These are phyloP conservation scores for Alsophila aescularia DNA, from an alignment of 2,888 invertebrate species.

Conservation along the genomic window DNA sequence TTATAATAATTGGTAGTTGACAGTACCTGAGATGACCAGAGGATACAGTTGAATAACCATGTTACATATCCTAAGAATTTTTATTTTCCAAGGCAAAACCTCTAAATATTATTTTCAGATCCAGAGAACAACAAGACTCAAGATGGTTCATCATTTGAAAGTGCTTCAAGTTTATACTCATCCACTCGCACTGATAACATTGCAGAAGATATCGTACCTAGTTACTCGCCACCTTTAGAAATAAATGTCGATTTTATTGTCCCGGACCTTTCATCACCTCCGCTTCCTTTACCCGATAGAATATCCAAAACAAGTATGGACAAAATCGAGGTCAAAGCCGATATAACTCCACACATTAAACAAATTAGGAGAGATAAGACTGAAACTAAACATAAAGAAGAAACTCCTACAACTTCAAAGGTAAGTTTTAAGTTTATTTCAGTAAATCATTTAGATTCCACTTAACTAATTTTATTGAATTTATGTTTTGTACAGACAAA, in stretches of 20 bases:
- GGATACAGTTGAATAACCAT: too few relatives aligned
- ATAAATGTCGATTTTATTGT: conserved; percentile 79
- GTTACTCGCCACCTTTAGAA: conserved; percentile 84
- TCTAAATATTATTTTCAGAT: conserved; percentile 62
- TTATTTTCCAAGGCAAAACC: neutral
- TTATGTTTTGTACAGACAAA: conserved; percentile 53
- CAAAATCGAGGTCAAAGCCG: conserved; percentile 74
- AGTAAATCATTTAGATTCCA: neutral
- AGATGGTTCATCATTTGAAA: conserved; percentile 94
- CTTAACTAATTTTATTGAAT: neutral
- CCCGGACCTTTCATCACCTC: conserved; percentile 74
- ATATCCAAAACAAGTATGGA: conserved; percentile 64
- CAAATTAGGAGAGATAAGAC: conserved; percentile 78
- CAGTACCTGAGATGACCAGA: too few relatives aligned
- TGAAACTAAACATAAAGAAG: conserved; percentile 73
- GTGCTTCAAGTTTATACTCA: conserved; percentile 92
- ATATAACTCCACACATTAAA: conserved; percentile 65
- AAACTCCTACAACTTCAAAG: conserved; percentile 56
- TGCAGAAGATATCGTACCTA: conserved; percentile 86
- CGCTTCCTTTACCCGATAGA: conserved; percentile 74
- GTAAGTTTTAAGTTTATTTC: conserved; percentile 34
- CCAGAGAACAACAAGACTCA: conserved; percentile 85
- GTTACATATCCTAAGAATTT: too few relatives aligned
- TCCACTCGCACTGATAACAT: conserved; percentile 89
- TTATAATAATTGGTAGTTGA: neutral